Base-by-base conservation (phyloP, 2,113 vertebrate genomes). In the Poeciliopsis turrubarensis region DNA sequence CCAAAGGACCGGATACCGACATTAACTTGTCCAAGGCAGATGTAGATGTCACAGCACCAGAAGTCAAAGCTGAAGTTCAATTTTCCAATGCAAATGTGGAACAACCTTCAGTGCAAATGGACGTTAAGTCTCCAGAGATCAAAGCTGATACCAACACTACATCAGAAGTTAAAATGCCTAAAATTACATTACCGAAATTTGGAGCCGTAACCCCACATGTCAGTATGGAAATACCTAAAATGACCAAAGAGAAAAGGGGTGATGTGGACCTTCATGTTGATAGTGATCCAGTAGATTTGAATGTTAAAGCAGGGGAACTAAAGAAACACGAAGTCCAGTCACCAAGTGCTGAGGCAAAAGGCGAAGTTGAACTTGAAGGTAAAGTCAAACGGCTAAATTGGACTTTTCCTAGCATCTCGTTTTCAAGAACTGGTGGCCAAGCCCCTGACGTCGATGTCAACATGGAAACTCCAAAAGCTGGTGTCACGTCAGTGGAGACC, bases 361-460 rank as follows among this genome's bases (percentile, higher is more conserved):
- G 4, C 27, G n/a, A 73, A 14, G 87, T 26, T 47, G 86, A 86
- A 29, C 26, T 12, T 11, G 82, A 90, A 27, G 62, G 65, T 14
- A 82, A 78, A 54, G 3, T 32, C 0, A 87, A 78, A 77, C 41
- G 26, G 57, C 31, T 82, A 37, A 85, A 10, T 68, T 92, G 87
- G 89, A 74, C 81, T 73, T 86, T 90, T 73, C 87, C 89, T 19
- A 90, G 68, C 63, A 76, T 85, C 71, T 85, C 89, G 22, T 84
- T 91, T 83, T 88, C 86, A 75, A 88, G 29, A 60, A 34, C 79
- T 72, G n/a, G 57, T 8, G 68, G 54, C 60, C 84, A 89, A 65
- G 17, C 39, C 61, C 72, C 81, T 54, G 81, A 84, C 32, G 57
- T n/a, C 27, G 77, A 90, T 69, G 54, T 84, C 9, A 79, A 68